Conservation (phyloP, 30 jellyfish, hydroid and myxozoan genomes). For the Catostylus mosaicus region DNA sequence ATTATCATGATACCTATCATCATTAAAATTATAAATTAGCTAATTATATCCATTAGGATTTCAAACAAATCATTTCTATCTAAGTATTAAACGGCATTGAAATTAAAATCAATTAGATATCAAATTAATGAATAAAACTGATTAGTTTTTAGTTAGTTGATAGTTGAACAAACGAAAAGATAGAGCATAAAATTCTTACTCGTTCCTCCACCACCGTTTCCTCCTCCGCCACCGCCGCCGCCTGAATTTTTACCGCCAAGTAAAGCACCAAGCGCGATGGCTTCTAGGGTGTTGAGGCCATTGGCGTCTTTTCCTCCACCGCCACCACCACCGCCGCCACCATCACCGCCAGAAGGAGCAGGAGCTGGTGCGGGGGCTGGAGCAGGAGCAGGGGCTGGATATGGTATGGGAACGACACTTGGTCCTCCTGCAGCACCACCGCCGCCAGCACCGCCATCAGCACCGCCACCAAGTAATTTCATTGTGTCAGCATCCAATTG, state of each 20-base stretch:
- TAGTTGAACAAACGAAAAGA: too few species aligned
- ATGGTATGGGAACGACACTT: conserved; percentile 63
- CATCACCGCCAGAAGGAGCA: conserved; percentile 71
- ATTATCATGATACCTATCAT: too few species aligned
- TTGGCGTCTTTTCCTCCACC: conserved; percentile 76
- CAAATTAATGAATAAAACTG: too few species aligned
- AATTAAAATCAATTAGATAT: too few species aligned
- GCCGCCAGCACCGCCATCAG: conserved; percentile 81
- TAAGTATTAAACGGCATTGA: too few species aligned
- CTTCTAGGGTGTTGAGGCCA: conserved; percentile 85
- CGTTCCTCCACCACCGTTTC: conserved; percentile 70
- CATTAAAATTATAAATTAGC: too few species aligned
- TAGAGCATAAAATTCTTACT: conserved; percentile 13
- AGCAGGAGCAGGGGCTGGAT: conserved; percentile 84
- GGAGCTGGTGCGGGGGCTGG: conserved; percentile 88
- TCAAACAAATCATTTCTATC: too few species aligned
- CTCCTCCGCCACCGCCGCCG: conserved; percentile 76
- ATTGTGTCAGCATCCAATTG: conserved; percentile 88
- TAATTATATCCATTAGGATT: too few species aligned
- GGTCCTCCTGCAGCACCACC: conserved; percentile 69
- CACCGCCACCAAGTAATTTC: conserved; percentile 89
- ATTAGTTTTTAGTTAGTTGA: too few species aligned
- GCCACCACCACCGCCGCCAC: conserved; percentile 86
- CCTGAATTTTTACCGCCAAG: conserved; percentile 84
- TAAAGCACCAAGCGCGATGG: conserved; percentile 92